Evolutionary conservation across 2,797 vertebrate species (phyloP).

Genomic region (Danio choprae): DNA sequence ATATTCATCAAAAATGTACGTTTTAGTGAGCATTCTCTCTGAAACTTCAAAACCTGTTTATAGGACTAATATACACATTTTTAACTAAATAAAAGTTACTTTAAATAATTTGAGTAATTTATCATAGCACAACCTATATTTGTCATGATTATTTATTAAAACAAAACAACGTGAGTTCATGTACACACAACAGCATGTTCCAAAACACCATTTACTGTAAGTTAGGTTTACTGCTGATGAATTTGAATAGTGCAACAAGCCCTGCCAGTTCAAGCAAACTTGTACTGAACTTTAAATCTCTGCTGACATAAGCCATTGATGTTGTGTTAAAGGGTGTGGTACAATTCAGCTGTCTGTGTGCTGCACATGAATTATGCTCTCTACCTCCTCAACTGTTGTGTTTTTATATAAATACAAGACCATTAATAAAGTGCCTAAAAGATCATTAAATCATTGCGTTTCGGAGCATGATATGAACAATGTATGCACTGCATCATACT

Average conservation of each 20-base stretch:
- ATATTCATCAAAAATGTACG: too few relatives aligned
- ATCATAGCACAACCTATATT: too few relatives aligned
- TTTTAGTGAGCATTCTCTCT: too few relatives aligned
- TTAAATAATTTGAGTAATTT: too few relatives aligned
- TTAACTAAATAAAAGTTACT: too few relatives aligned
- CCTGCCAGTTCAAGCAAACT: not conserved
- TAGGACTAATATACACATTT: too few relatives aligned
- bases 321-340: conserved; percentile 16
- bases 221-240: not conserved
- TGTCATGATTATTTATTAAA: not conserved
- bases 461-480: not conserved
- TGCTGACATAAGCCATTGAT: not conserved
- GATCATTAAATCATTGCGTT: not conserved
- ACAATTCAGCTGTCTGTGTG: not conserved
- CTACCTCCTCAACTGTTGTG: not conserved
- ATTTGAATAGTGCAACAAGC: not conserved
- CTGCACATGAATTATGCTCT: not conserved
- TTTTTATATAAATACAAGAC: not conserved
- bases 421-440: not conserved
- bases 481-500: too few relatives aligned
- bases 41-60: too few relatives aligned
- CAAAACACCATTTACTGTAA: not conserved
- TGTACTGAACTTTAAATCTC: not conserved
- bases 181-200: not conserved
- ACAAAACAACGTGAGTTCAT: not conserved